These are phyloP conservation scores for Cuniculus paca DNA, from an alignment of 2,797 vertebrate genomes.

Conservation along the genomic window DNA sequence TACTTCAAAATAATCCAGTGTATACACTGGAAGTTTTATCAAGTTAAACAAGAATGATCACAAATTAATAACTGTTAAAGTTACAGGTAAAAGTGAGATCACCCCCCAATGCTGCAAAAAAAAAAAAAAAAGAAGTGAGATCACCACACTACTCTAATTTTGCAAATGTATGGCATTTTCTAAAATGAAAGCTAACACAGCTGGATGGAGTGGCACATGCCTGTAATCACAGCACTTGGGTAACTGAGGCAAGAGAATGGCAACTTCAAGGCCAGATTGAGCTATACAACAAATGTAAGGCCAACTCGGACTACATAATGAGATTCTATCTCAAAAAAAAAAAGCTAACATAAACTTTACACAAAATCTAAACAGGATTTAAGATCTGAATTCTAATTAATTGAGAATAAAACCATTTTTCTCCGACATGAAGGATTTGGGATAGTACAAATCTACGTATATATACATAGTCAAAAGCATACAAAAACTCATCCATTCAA, in stretches of 20 bases:
- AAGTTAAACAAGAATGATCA: background rate
- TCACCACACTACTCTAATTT: background rate
- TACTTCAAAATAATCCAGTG: background rate
- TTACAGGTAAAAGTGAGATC: background rate
- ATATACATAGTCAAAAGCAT: background rate
- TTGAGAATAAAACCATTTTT: constrained; percentile 35
- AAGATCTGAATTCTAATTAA: constrained; percentile 54
- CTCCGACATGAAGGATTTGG: background rate
- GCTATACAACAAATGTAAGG: background rate
- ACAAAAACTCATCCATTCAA: background rate
- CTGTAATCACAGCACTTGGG: background rate
- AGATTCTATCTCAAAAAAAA: background rate
- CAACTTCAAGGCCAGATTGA: background rate
- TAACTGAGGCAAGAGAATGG: background rate
- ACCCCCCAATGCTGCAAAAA: too few species aligned
- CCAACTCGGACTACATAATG: background rate
- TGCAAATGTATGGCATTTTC: constrained; percentile 16
- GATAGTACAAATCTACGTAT: background rate
- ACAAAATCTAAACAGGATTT: constrained; percentile 32
- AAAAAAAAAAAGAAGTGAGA: too few species aligned
- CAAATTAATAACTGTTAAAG: background rate
- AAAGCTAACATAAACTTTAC: background rate
- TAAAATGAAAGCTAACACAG: constrained; percentile 15
- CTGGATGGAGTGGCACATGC: background rate
- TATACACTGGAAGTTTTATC: background rate